These are phyloP conservation scores for Macrobrachium nipponense DNA, from an alignment of 1,140 invertebrate genomes.

Conservation along the genomic window DNA sequence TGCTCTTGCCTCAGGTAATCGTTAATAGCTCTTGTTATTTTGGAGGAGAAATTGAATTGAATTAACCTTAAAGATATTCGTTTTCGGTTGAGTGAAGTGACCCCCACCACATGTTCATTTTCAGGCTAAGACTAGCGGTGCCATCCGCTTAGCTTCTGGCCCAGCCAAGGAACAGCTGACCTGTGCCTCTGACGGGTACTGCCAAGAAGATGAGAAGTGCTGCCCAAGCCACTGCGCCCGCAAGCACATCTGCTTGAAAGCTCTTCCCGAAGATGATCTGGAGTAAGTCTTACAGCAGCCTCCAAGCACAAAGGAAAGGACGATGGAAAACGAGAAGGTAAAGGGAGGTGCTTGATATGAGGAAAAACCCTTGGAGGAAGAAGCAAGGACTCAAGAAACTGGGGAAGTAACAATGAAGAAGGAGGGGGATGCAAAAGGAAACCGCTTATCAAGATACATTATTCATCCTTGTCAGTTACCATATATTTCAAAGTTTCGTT, in stretches of 20 bases:
- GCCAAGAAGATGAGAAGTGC: constrained; percentile 30
- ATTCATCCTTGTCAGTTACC: too few species aligned
- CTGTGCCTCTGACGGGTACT: constrained; percentile 54
- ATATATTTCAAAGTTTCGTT: too few species aligned
- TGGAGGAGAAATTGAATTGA: too few species aligned
- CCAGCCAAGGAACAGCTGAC: constrained; percentile 15
- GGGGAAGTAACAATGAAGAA: too few species aligned
- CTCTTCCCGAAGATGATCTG: constrained; percentile 5
- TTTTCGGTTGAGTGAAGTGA: background rate
- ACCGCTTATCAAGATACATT: too few species aligned
- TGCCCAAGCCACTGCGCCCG: constrained; percentile 42
- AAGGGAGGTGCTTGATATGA: background rate
- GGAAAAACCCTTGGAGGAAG: background rate
- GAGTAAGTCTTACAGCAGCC: background rate
- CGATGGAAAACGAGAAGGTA: background rate
- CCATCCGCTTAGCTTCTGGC: constrained; percentile 12
- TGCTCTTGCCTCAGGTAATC: too few species aligned
- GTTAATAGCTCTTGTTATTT: too few species aligned
- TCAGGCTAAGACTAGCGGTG: constrained; percentile 21
- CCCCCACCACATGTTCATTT: background rate
- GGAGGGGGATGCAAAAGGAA: too few species aligned
- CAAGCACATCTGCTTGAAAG: constrained; percentile 38
- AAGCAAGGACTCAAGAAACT: background rate
- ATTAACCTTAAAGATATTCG: too few species aligned
- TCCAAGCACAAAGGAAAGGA: background rate